Percentiles rank a stretch among this genome's conserved stretches.
Evolutionary conservation across 2,113 vertebrate genomes (phyloP).

Genomic region (Anas platyrhynchos): DNA sequence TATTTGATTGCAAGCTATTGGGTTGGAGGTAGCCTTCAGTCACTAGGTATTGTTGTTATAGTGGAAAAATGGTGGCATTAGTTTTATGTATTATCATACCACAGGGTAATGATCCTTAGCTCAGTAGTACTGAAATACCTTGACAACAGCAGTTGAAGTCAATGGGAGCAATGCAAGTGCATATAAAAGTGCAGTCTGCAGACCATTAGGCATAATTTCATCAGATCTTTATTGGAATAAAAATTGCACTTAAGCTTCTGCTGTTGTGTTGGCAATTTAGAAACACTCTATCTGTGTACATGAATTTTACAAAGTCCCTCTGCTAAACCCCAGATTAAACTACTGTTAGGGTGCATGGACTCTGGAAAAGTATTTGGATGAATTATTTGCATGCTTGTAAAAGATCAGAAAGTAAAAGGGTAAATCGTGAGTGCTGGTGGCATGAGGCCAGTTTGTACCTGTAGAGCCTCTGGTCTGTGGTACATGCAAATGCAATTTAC

Average conservation of each 20-base stretch:
- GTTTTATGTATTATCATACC: constrained; percentile 69
- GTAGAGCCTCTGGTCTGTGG: background rate
- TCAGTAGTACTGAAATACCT: constrained; percentile 52
- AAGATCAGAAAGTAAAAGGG: background rate
- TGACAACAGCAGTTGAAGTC: constrained; percentile 66
- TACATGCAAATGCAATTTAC: background rate
- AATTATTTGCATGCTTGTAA: background rate
- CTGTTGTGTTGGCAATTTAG: constrained; percentile 56
- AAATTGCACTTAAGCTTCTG: constrained; percentile 58
- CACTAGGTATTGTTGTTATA: constrained; percentile 42
- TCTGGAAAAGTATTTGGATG: background rate
- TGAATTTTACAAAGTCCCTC: constrained; percentile 1
- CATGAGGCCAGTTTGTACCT: background rate
- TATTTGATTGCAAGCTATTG: constrained; percentile 52
- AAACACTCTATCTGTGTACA: background rate
- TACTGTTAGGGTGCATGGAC: background rate
- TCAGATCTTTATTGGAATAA: constrained; percentile 69
- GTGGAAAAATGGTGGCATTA: constrained; percentile 63
- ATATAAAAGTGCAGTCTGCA: constrained; percentile 59
- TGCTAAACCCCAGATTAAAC: constrained; percentile 7
- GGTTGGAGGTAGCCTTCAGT: constrained; percentile 30
- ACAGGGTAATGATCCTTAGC: constrained; percentile 69
- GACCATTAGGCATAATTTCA: constrained; percentile 72
- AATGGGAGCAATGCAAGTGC: constrained; percentile 48
- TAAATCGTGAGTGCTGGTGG: background rate